Evolutionary conservation across 2,888 invertebrate species (phyloP).

Genomic region (Isotomurus palustris): DNA sequence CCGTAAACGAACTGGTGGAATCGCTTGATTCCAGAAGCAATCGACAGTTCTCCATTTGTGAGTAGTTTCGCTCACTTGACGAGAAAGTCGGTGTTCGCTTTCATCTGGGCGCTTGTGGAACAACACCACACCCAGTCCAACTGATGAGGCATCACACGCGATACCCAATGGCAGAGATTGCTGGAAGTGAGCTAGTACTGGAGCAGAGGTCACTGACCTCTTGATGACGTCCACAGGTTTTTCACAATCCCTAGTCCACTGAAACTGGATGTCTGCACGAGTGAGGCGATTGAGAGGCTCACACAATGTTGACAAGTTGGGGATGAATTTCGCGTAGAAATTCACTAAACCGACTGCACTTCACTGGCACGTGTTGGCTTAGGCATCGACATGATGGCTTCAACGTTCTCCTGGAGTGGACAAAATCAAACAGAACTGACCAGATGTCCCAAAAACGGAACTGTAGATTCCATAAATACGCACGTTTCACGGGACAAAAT

Average conservation of each 20-base stretch:
- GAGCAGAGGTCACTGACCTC: background rate
- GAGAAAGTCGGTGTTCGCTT: conserved; percentile 49
- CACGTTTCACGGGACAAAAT: conserved; percentile 48
- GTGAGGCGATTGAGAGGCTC: background rate
- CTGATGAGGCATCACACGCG: too few species aligned
- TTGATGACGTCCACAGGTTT: background rate
- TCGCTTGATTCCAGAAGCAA: conserved; percentile 49
- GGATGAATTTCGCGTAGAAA: background rate
- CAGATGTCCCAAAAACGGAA: conserved; percentile 48
- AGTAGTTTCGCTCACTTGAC: conserved; percentile 50
- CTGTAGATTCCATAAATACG: conserved; percentile 43
- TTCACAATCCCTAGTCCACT: background rate
- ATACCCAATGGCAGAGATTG: background rate
- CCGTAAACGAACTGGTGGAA: conserved; percentile 51
- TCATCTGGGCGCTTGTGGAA: conserved; percentile 46
- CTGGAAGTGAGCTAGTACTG: background rate
- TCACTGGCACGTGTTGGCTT: background rate
- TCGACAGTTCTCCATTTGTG: conserved; percentile 48
- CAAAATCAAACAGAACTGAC: conserved; percentile 48
- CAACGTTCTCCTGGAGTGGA: background rate
- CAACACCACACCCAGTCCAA: background rate
- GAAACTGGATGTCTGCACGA: background rate
- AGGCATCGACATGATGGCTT: background rate
- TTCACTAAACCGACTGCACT: background rate
- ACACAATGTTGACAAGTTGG: background rate